Evolutionary conservation across 2,113 vertebrate species (phyloP).

Genomic region (Lethenteron camtschaticum): DNA sequence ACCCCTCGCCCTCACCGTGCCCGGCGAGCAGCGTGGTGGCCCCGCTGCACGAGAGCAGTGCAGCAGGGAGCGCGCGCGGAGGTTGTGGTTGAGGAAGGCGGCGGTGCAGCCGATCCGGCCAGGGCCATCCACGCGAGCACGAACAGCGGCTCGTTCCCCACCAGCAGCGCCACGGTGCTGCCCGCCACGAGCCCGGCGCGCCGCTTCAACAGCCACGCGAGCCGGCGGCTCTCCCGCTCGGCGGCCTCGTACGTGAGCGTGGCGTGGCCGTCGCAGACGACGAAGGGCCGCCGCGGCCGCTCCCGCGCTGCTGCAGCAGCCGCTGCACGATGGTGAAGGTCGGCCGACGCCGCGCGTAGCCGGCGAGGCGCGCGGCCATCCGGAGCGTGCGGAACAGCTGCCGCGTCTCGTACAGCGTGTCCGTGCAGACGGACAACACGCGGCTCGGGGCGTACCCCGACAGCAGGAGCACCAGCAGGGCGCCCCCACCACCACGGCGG

Average conservation of each 20-base stretch:
- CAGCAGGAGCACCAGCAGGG: too few species aligned
- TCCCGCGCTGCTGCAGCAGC: slow-evolving; percentile 36
- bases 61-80: slow-evolving; percentile 36
- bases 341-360: too few species aligned
- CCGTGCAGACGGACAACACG: too few species aligned
- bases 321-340: slow-evolving; percentile 28
- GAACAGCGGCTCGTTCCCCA: slow-evolving; percentile 75
- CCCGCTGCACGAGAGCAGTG: slow-evolving; percentile 52
- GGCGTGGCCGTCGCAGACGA: slow-evolving; percentile 36
- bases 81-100: slow-evolving; percentile 64
- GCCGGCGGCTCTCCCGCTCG: slow-evolving; percentile 40
- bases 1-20: slow-evolving; percentile 26
- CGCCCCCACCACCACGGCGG: too few species aligned
- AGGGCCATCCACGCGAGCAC: slow-evolving; percentile 60
- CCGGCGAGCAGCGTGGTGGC: slow-evolving; percentile 50
- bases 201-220: slow-evolving; percentile 35
- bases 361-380: too few species aligned
- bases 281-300: slow-evolving; percentile 43
- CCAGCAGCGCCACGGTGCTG: slow-evolving; percentile 53
- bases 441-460: too few species aligned
- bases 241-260: slow-evolving; percentile 38
- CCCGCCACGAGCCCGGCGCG: slow-evolving; percentile 19
- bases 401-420: too few species aligned
- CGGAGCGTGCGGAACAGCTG: too few species aligned
- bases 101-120: slow-evolving; percentile 55